Conservation (phyloP, 1,140 invertebrate species). For the Zaprionus camerounensis region DNA sequence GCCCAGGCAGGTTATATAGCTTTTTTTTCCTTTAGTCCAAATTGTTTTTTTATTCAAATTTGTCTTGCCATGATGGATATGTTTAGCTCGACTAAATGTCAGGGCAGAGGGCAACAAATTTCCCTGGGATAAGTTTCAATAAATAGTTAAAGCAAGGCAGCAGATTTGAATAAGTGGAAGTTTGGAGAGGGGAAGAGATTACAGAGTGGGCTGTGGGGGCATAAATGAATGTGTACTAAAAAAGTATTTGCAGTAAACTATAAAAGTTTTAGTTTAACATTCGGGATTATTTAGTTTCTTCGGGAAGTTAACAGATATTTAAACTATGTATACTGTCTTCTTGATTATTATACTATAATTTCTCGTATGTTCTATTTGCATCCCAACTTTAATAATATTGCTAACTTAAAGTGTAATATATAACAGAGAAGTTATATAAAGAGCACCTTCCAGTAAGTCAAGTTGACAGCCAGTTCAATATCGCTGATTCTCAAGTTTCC, state of each 20-base stretch:
- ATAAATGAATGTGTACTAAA: constrained; percentile 12
- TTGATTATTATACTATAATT: too few relatives aligned
- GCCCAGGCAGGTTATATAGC: constrained; percentile 17
- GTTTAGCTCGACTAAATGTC: constrained; percentile 10
- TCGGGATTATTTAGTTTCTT: neutral
- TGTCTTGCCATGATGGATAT: constrained; percentile 45
- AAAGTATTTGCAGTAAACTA: neutral
- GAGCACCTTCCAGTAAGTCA: too few relatives aligned
- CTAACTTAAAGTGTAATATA: too few relatives aligned
- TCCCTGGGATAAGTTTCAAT: constrained; percentile 14
- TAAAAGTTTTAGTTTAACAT: neutral
- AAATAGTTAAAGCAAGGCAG: neutral
- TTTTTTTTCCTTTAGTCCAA: constrained; percentile 29
- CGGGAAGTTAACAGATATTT: too few relatives aligned
- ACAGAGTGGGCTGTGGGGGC: neutral
- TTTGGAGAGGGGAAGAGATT: neutral
- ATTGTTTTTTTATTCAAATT: constrained; percentile 80
- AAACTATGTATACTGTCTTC: too few relatives aligned
- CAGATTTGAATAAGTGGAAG: constrained; percentile 59
- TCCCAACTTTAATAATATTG: too few relatives aligned
- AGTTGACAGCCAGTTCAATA: too few relatives aligned
- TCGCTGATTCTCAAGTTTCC: too few relatives aligned
- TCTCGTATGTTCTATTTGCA: too few relatives aligned
- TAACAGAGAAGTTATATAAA: too few relatives aligned
- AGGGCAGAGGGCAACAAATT: constrained; percentile 45